phyloP scores from a whole-genome alignment of 2,113 vertebrate genomes.

The Triplophysa tibetana region DNA sequence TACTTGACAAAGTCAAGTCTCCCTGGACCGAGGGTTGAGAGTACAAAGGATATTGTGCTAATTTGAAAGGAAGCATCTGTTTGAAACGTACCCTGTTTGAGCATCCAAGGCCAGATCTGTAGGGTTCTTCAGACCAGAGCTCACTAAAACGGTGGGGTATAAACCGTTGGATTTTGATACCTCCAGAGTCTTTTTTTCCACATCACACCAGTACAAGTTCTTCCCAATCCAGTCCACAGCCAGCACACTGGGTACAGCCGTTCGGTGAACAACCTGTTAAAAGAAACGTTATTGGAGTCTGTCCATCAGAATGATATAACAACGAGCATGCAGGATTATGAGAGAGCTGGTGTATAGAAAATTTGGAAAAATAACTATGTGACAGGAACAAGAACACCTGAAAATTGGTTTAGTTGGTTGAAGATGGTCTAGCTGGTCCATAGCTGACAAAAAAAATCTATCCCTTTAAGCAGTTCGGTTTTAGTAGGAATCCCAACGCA shows the following conservation, averaged over 20 bases:
- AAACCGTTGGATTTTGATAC: constrained; percentile 95
- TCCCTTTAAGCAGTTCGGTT: too few relatives aligned
- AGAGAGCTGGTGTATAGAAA: too few relatives aligned
- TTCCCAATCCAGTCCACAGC: constrained; percentile 98
- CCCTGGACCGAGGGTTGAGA: neutral
- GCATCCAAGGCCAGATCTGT: constrained; percentile 89
- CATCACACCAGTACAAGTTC: constrained; percentile 97
- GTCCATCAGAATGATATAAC: too few relatives aligned
- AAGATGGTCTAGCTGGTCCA: too few relatives aligned
- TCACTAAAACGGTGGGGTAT: constrained; percentile 90
- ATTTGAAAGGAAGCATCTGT: neutral
- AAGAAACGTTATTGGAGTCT: constrained; percentile 20
- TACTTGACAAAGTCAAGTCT: constrained; percentile 12
- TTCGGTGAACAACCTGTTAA: constrained; percentile 88
- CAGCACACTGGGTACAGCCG: constrained; percentile 90
- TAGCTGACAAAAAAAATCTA: too few relatives aligned
- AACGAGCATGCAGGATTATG: too few relatives aligned
- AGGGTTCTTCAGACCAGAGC: constrained; percentile 86
- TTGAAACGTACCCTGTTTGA: constrained; percentile 81
- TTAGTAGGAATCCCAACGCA: neutral
- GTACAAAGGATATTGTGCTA: constrained; percentile 15
- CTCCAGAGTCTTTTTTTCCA: constrained; percentile 93
- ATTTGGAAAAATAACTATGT: too few relatives aligned
- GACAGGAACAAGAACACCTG: too few relatives aligned
- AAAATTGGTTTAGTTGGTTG: too few relatives aligned